Evolutionary conservation across 1,140 invertebrate species (phyloP), one percentile per base, ranked within the genome.

Genomic region (Pogonognathellus flavescens): DNA sequence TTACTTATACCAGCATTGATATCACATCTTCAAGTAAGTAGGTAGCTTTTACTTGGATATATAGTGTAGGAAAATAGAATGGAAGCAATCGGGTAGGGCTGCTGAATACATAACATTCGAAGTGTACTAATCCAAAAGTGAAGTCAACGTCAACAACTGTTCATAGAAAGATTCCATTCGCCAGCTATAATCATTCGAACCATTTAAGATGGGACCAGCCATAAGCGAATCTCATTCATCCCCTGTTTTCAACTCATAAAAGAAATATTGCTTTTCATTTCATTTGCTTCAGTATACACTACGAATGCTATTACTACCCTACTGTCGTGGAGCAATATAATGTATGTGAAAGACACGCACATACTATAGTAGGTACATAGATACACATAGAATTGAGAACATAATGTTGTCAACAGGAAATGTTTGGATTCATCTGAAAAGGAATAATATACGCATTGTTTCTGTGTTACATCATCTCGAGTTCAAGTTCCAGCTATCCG

Each of bases 21-120:
- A 66, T 66, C 62, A 66, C 62, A 66, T 66, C 8, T 66, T 66
- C 62, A 66, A 55, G 14, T 66, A 66, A 20, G 22, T 66, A 66
- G 6, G 25, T 6, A 59, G 55, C 14, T 59, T 0, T 59, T n/a
- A 59, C 18, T 59, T n/a, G 16, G 13, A 6, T 18, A 6, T 14
- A 59, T 59, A 16, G 9, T 14, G 55, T 59, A 59, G 18, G 1
- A 59, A n/a, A 59, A 16, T 59, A 59, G 13, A 59, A 16, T 59
- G 4, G 13, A n/a, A 59, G 55, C 55, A 59, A 18, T 16, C 14
- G 31, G n/a, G n/a, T n/a, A n/a, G n/a, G 10, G 18, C 59, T 60
- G 59, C 59, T 55, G 53, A 55, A 14, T 55, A 2, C 11, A 55
- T 16, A 14, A 55, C 53, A 55, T 55, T 6, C 2, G 16, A 10